Conservation (phyloP, 1,140 invertebrate species). For the Zaprionus davidi region DNA sequence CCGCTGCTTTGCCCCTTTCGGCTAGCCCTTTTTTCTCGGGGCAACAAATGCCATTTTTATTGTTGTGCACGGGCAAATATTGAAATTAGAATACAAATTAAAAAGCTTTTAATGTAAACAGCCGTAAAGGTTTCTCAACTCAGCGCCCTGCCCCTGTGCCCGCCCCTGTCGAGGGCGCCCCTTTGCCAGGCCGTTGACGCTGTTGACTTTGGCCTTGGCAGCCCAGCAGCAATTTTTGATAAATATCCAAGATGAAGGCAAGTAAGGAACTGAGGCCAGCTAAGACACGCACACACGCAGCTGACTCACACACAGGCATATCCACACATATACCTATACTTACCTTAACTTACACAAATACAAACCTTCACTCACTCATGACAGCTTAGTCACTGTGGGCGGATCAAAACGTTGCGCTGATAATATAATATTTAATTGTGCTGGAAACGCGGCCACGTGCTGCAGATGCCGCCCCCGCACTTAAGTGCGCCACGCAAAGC, state of each 20-base stretch:
- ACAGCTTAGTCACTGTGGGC: not conserved
- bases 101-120: conserved; percentile 81
- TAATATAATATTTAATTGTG: conserved; percentile 1
- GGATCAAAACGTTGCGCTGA: not conserved
- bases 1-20: conserved; percentile 33
- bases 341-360: too few species aligned
- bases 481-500: not conserved
- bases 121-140: conserved; percentile 58
- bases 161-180: conserved; percentile 29
- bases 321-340: not conserved
- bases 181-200: not conserved
- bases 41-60: conserved; percentile 63
- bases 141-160: not conserved
- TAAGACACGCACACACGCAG: not conserved
- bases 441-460: not conserved
- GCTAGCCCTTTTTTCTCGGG: conserved; percentile 28
- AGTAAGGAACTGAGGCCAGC: not conserved
- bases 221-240: conserved; percentile 53
- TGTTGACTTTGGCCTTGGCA: conserved; percentile 45
- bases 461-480: too few species aligned
- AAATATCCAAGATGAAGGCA: conserved; percentile 25
- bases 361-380: too few species aligned
- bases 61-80: conserved; percentile 75
- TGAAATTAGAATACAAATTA: conserved; percentile 82
- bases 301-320: not conserved